A percentile compares a stretch with the other conserved stretches of the same genome.
Evolutionary conservation across 2,113 vertebrate genomes (phyloP).

Genomic region (Callospermophilus lateralis): DNA sequence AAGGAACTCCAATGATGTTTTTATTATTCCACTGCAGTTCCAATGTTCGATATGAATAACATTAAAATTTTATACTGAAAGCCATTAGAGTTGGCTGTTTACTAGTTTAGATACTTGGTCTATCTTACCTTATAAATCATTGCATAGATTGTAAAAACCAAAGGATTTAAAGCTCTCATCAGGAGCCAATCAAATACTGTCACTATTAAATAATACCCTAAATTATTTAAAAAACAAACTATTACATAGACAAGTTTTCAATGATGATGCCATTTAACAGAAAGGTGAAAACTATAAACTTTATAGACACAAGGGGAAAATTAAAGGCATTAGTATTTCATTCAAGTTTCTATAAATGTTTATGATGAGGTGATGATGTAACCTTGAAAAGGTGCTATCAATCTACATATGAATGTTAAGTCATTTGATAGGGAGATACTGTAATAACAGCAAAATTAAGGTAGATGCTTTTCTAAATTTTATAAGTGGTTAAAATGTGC

Average conservation of each 20-base stretch:
- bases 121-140: slow-evolving; percentile 26
- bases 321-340: slow-evolving; percentile 58
- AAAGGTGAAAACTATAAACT: not conserved
- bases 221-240: slow-evolving; percentile 54
- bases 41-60: slow-evolving; percentile 19
- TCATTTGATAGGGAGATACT: slow-evolving; percentile 61
- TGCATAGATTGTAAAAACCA: not conserved
- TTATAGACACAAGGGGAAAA: slow-evolving; percentile 46
- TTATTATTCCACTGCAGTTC: not conserved
- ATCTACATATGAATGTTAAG: slow-evolving; percentile 58
- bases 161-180: slow-evolving; percentile 23
- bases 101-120: not conserved
- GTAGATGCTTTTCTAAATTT: slow-evolving; percentile 44
- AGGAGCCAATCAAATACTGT: slow-evolving; percentile 57
- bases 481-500: slow-evolving; percentile 19
- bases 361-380: not conserved
- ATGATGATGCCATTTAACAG: slow-evolving; percentile 25
- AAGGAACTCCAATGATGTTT: not conserved
- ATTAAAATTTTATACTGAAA: slow-evolving; percentile 18
- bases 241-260: slow-evolving; percentile 11
- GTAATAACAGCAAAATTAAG: slow-evolving; percentile 53
- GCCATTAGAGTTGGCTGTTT: not conserved
- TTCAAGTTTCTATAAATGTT: slow-evolving; percentile 55
- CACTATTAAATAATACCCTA: slow-evolving; percentile 38
- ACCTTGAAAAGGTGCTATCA: slow-evolving; percentile 62